Evolutionary conservation across 2,113 vertebrate species (phyloP).

Genomic region (Garra rufa): DNA sequence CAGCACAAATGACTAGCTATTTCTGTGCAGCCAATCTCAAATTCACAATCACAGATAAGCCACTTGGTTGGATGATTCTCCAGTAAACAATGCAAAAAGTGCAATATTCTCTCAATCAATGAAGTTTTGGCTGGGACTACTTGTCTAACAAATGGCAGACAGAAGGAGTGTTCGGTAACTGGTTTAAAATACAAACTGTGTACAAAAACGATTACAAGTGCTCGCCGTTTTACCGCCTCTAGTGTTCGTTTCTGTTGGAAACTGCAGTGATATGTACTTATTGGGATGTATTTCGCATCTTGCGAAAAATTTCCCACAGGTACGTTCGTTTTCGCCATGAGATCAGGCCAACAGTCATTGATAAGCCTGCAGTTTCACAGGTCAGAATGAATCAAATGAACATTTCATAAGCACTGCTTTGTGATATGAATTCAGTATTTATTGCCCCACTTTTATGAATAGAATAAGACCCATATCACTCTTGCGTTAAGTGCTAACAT

Average conservation of each 20-base stretch:
- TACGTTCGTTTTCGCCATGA: too few species aligned
- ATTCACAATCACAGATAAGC: not conserved
- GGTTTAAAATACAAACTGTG: not conserved
- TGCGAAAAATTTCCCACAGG: too few species aligned
- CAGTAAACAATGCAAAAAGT: not conserved
- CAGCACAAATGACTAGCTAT: slow-evolving; percentile 16
- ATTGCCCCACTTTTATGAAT: not conserved
- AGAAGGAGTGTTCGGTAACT: not conserved
- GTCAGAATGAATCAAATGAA: slow-evolving; percentile 1
- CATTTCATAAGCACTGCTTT: not conserved
- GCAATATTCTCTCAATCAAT: not conserved
- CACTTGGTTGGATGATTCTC: not conserved
- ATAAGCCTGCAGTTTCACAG: not conserved
- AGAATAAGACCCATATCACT: not conserved
- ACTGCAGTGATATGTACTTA: too few species aligned
- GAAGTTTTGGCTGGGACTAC: not conserved
- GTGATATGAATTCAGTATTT: not conserved
- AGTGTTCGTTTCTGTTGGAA: too few species aligned
- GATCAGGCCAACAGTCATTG: not conserved
- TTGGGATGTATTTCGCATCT: too few species aligned
- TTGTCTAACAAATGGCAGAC: not conserved
- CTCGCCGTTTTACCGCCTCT: too few species aligned
- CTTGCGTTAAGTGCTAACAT: not conserved
- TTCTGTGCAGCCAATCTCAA: slow-evolving; percentile 5
- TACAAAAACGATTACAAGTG: too few species aligned